Evolutionary conservation across 2,888 invertebrate genomes (phyloP).

Genomic region (Asteroscopus sphinx): DNA sequence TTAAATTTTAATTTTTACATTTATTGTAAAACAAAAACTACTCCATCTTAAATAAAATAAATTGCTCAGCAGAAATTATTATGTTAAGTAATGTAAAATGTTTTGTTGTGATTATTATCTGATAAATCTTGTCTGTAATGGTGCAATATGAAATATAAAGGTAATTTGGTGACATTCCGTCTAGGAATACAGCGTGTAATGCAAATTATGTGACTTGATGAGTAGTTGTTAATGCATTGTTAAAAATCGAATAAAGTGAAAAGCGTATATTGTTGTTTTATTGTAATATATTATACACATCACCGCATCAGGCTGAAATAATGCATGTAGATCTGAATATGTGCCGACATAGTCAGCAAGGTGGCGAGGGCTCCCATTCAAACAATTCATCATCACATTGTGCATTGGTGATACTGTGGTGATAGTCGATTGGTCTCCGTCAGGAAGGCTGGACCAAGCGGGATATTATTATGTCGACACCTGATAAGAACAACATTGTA

Average conservation of each 20-base stretch:
- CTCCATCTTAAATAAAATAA: neutral
- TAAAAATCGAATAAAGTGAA: slow-evolving; percentile 41
- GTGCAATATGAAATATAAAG: slow-evolving; percentile 20
- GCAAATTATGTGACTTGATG: slow-evolving; percentile 34
- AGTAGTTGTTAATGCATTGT: slow-evolving; percentile 45
- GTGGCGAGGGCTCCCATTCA: no score
- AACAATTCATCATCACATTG: no score
- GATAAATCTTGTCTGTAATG: slow-evolving; percentile 1
- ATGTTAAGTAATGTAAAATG: neutral
- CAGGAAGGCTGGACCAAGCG: no score
- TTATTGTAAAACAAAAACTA: no score
- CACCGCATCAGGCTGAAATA: no score
- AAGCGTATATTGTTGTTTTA: slow-evolving; percentile 23
- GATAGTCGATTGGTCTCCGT: no score
- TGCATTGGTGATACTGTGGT: no score
- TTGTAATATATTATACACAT: neutral
- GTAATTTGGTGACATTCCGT: slow-evolving; percentile 29
- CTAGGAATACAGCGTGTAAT: slow-evolving; percentile 23
- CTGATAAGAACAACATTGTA: no score
- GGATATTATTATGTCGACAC: no score
- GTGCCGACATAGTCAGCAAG: neutral
- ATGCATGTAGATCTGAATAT: no score
- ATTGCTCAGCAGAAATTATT: no score
- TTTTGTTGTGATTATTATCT: slow-evolving; percentile 6
- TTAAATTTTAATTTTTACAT: no score